Conservation (phyloP, 2,888 invertebrate species). For the Epinotia demarniana region DNA sequence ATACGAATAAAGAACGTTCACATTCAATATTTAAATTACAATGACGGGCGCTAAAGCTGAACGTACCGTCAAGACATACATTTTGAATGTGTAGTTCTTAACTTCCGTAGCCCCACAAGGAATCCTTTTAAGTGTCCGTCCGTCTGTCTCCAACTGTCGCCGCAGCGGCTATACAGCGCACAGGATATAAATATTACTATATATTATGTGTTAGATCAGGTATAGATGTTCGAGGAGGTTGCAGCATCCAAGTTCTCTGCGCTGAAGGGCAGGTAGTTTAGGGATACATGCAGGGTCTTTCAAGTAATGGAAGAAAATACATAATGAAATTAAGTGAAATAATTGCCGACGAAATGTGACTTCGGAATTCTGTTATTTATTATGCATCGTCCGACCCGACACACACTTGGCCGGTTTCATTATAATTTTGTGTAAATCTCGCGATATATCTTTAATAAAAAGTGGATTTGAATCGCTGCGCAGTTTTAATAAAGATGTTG, state of each 20-base stretch:
- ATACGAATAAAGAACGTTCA: not conserved
- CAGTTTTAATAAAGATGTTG: conserved; percentile 43
- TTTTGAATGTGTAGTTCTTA: not conserved
- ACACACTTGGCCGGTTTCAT: conserved; percentile 19
- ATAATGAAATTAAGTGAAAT: not conserved
- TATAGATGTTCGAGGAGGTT: not conserved
- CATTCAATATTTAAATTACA: not conserved
- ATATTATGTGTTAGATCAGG: not conserved
- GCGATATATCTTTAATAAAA: not conserved
- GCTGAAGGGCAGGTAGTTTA: not conserved
- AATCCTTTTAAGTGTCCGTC: conserved; percentile 1
- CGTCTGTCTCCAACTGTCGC: conserved; percentile 7
- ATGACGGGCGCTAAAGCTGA: not conserved
- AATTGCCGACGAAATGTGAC: conserved; percentile 1
- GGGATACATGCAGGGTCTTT: too few species aligned
- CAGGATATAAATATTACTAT: not conserved
- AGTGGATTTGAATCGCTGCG: conserved; percentile 28
- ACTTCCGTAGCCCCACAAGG: not conserved
- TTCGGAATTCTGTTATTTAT: not conserved
- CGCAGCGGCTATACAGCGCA: not conserved
- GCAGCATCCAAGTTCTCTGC: not conserved
- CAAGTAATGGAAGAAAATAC: not conserved
- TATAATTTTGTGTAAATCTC: not conserved
- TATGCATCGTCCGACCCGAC: conserved; percentile 9
- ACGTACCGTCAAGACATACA: not conserved